These are phyloP conservation scores for Bujurquina vittata DNA, from an alignment of 2,113 vertebrate genomes.

Conservation along the genomic window DNA sequence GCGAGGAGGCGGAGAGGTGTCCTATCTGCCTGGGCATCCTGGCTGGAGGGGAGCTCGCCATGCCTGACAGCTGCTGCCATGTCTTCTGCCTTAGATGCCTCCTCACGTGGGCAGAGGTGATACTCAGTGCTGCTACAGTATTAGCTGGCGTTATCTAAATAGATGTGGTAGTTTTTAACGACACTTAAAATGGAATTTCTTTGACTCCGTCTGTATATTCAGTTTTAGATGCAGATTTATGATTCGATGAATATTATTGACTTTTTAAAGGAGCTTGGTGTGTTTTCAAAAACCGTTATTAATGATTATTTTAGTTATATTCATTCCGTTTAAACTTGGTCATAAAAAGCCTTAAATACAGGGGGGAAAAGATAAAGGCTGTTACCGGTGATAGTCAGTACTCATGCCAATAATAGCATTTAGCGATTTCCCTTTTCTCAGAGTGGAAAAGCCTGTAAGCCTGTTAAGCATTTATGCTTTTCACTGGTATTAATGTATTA, in stretches of 20 bases:
- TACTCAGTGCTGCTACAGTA: background rate
- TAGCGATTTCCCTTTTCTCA: background rate
- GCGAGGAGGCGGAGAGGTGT: conserved; percentile 83
- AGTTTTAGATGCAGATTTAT: background rate
- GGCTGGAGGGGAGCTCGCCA: conserved; percentile 84
- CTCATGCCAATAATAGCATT: conserved; percentile 1
- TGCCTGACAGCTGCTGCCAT: conserved; percentile 92
- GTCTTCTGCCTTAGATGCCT: conserved; percentile 93
- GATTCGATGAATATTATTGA: background rate
- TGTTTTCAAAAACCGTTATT: no score
- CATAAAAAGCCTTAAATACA: background rate
- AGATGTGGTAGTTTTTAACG: background rate
- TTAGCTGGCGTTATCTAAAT: background rate
- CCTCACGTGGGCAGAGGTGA: conserved; percentile 96
- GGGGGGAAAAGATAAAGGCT: background rate
- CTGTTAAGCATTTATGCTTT: background rate
- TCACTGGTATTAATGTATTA: background rate
- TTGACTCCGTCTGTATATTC: no score
- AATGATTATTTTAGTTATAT: background rate
- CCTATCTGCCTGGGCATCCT: conserved; percentile 92
- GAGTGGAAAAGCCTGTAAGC: background rate
- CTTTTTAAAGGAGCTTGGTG: no score
- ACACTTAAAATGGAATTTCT: background rate
- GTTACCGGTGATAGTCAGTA: background rate
- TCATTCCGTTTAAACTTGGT: background rate